A percentile compares a stretch with the other conserved stretches of the same genome.
These are phyloP conservation scores for Philopedon plagiatum DNA, from an alignment of 2,888 invertebrate species.

Conservation along the genomic window DNA sequence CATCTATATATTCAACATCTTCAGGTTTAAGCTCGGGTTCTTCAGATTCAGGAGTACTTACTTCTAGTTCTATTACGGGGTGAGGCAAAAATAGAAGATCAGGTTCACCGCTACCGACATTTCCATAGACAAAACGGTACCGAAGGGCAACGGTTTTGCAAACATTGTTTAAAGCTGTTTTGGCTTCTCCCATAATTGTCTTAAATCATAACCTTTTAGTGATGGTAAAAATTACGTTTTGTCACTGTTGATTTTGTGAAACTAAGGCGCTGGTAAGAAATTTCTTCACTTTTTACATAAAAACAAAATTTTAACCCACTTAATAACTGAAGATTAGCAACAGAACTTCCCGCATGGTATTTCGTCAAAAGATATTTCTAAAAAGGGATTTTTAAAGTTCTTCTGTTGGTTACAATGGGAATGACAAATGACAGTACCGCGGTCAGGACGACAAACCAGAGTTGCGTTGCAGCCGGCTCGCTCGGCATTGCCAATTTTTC, in stretches of 20 bases:
- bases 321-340: conserved; percentile 44
- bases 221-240: background rate
- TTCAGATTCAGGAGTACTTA: conserved; percentile 56
- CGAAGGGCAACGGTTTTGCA: conserved; percentile 65
- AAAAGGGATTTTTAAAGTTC: conserved; percentile 47
- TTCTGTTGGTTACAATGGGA: conserved; percentile 23
- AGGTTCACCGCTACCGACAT: conserved; percentile 59
- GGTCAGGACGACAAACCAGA: conserved; percentile 12
- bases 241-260: conserved; percentile 23
- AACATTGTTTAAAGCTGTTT: conserved; percentile 55
- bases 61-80: conserved; percentile 62
- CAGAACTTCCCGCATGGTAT: conserved; percentile 61
- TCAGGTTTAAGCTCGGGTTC: conserved; percentile 60
- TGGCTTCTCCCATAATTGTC: conserved; percentile 64
- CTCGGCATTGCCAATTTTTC: too few relatives aligned
- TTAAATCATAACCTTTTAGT: conserved; percentile 53
- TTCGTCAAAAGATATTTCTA: conserved; percentile 57
- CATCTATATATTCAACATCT: conserved; percentile 75
- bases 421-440: background rate
- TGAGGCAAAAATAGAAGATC: conserved; percentile 63
- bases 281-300: conserved; percentile 8
- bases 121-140: conserved; percentile 64
- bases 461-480: too few relatives aligned
- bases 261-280: background rate
- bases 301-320: conserved; percentile 20